Conservation (phyloP, 2,797 vertebrate species). For the Poeciliopsis infans region DNA sequence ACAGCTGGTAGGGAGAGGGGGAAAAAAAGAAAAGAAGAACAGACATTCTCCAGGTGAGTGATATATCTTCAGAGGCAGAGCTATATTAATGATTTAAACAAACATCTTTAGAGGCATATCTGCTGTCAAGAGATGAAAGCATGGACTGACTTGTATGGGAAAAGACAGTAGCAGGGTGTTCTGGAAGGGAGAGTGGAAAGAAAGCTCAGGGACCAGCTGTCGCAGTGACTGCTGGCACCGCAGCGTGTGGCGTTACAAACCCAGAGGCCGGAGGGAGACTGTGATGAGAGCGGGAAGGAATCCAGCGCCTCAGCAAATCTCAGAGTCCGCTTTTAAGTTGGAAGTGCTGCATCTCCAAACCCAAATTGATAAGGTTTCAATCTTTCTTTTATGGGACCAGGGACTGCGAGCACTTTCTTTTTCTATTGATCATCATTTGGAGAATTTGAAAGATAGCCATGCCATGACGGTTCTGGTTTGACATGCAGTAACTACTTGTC, state of each 20-base stretch:
- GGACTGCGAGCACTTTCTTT: slow-evolving; percentile 6
- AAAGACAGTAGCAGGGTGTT: slow-evolving; percentile 53
- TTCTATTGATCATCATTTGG: slow-evolving; percentile 47
- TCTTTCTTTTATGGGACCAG: slow-evolving; percentile 42
- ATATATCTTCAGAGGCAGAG: slow-evolving; percentile 56
- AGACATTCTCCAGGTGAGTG: slow-evolving; percentile 40
- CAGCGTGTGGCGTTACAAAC: slow-evolving; percentile 47
- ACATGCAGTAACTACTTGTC: slow-evolving; percentile 44
- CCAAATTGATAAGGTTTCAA: slow-evolving; percentile 54
- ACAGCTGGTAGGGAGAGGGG: slow-evolving; percentile 7
- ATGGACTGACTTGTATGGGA: slow-evolving; percentile 68
- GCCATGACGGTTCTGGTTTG: slow-evolving; percentile 34
- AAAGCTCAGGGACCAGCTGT: slow-evolving; percentile 76
- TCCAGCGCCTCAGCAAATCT: slow-evolving; percentile 41
- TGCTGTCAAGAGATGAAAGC: slow-evolving; percentile 79
- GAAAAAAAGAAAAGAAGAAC: neutral
- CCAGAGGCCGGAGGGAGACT: slow-evolving; percentile 48
- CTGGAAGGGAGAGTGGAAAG: slow-evolving; percentile 59
- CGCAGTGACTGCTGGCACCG: slow-evolving; percentile 62
- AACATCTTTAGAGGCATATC: slow-evolving; percentile 71
- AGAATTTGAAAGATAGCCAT: slow-evolving; percentile 44
- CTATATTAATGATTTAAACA: slow-evolving; percentile 77
- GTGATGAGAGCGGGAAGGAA: slow-evolving; percentile 64
- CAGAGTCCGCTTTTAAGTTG: slow-evolving; percentile 22
- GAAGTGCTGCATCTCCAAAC: slow-evolving; percentile 54